phyloP scores from a whole-genome alignment of 2,113 vertebrate species.

The Parotia lawesii region DNA sequence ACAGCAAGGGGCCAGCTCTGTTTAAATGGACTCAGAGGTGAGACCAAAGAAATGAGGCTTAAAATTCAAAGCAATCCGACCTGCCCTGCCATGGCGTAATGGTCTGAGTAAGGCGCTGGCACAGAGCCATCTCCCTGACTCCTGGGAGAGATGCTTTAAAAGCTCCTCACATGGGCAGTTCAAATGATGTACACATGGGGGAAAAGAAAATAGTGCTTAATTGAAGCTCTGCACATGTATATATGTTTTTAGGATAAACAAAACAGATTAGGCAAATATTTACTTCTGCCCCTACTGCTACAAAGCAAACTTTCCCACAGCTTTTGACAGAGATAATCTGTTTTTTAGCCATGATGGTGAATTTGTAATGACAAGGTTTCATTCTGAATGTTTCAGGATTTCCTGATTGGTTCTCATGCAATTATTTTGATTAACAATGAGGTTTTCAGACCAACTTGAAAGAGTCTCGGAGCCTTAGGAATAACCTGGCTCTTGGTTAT shows the following conservation, averaged over 20 bases:
- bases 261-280: conserved; percentile 36
- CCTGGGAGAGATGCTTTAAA: background rate
- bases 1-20: background rate
- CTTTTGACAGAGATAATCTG: conserved; percentile 36
- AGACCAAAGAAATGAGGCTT: background rate
- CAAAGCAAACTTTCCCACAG: conserved; percentile 62
- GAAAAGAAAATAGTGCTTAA: background rate
- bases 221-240: background rate
- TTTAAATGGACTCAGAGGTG: background rate
- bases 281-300: conserved; percentile 18
- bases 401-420: conserved; percentile 52
- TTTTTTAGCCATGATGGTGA: background rate
- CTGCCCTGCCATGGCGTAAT: background rate
- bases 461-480: background rate
- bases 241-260: conserved; percentile 34
- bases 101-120: background rate
- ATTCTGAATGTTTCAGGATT: conserved; percentile 34
- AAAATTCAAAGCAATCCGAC: background rate
- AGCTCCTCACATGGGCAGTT: background rate
- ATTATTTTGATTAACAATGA: conserved; percentile 60
- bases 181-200: background rate
- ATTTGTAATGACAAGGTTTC: conserved; percentile 57
- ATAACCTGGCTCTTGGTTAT: background rate
- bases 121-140: background rate
- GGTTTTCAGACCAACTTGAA: conserved; percentile 55